Conservation (phyloP, 2,888 invertebrate species). For the Theodoxus fluviatilis region DNA sequence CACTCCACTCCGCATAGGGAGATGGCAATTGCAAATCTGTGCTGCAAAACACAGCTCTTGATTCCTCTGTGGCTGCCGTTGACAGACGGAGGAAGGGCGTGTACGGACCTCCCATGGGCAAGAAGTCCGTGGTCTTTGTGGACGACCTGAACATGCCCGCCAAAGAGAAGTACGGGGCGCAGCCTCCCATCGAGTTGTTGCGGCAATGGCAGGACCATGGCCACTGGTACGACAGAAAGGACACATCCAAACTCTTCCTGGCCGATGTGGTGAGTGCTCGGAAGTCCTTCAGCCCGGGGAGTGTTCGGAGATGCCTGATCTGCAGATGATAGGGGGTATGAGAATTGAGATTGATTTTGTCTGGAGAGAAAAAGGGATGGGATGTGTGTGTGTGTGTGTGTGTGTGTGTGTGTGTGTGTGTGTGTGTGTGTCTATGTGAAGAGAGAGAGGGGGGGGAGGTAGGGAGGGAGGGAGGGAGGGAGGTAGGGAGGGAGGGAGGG, state of each 20-base stretch:
- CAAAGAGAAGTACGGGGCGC: slow-evolving; percentile 66
- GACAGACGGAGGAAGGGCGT: slow-evolving; percentile 82
- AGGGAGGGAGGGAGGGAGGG: too few relatives aligned
- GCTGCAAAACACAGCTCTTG: too few relatives aligned
- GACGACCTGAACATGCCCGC: slow-evolving; percentile 66
- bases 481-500: too few relatives aligned
- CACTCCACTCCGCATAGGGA: not conserved
- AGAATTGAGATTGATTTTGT: too few relatives aligned
- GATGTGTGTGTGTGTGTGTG: not conserved
- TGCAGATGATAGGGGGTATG: too few relatives aligned
- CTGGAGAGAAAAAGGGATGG: too few relatives aligned
- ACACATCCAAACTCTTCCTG: slow-evolving; percentile 64
- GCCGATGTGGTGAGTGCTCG: slow-evolving; percentile 77
- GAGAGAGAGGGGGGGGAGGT: too few relatives aligned
- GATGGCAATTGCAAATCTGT: too few relatives aligned
- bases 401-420: not conserved
- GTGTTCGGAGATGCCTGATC: too few relatives aligned
- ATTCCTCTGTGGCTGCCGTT: too few relatives aligned
- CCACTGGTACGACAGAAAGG: slow-evolving; percentile 66
- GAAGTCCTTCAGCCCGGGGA: not conserved
- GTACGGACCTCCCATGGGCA: slow-evolving; percentile 90
- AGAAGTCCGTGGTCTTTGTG: slow-evolving; percentile 67
- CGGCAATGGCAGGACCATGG: slow-evolving; percentile 66
- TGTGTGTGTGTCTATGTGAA: not conserved
- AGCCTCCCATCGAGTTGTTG: slow-evolving; percentile 66